Percentiles rank a stretch among this genome's conserved stretches.
Evolutionary conservation across 2,888 invertebrate genomes (phyloP).

Genomic region (Drosophila siamana): DNA sequence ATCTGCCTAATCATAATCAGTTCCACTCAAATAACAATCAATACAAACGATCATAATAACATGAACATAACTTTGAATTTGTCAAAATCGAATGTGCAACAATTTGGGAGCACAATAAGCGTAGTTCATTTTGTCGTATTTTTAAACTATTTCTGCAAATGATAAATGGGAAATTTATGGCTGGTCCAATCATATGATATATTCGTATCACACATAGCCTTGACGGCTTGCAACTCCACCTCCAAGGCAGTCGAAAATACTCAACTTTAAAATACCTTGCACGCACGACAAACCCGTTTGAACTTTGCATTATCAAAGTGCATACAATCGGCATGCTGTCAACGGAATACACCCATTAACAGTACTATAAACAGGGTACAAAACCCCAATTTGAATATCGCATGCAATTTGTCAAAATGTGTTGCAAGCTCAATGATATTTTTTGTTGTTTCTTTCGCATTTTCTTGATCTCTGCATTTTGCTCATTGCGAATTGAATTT

Average conservation of each 20-base stretch:
- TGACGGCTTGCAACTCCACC: constrained; percentile 49
- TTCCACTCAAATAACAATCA: constrained; percentile 3
- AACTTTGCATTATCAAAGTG: neutral
- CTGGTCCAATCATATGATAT: constrained; percentile 62
- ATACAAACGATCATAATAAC: neutral
- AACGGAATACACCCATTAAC: neutral
- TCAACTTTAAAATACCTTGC: neutral
- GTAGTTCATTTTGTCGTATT: constrained; percentile 36
- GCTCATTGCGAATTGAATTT: constrained; percentile 42
- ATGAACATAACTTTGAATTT: neutral
- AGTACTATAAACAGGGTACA: neutral
- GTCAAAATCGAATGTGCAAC: neutral
- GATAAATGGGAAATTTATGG: constrained; percentile 38
- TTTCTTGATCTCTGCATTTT: constrained; percentile 35
- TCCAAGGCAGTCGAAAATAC: constrained; percentile 1
- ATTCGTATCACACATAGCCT: constrained; percentile 57
- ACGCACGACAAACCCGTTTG: neutral
- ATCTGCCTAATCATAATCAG: constrained; percentile 1
- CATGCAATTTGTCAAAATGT: constrained; percentile 69
- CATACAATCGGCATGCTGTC: neutral
- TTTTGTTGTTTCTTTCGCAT: constrained; percentile 23
- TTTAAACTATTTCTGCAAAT: constrained; percentile 30
- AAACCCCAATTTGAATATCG: constrained; percentile 58
- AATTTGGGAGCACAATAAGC: constrained; percentile 18
- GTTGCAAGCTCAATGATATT: constrained; percentile 42